Percentiles rank a stretch among this genome's conserved stretches.
Conservation (phyloP, 2,888 invertebrate species). For the Nasonia oneida region DNA sequence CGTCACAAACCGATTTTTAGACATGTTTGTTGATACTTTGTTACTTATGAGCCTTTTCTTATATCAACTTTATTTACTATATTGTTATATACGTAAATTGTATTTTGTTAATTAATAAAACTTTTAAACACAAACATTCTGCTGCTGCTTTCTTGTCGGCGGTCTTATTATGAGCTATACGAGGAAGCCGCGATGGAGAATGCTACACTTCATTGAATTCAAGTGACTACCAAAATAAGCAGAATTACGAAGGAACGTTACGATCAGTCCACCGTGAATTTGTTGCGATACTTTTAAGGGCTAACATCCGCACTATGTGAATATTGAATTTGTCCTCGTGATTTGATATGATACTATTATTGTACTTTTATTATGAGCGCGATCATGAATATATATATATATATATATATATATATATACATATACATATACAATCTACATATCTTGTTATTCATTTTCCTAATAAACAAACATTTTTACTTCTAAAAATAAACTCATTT, state of each 20-base stretch:
- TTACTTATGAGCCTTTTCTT: conserved; percentile 31
- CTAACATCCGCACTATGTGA: conserved; percentile 70
- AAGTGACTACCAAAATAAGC: conserved; percentile 37
- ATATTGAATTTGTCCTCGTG: conserved; percentile 77
- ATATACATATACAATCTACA: conserved; percentile 64
- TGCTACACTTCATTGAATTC: conserved; percentile 1
- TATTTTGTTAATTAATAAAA: conserved; percentile 15
- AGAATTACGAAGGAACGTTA: conserved; percentile 33
- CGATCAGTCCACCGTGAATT: conserved; percentile 59
- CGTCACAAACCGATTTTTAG: conserved; percentile 23
- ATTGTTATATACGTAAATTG: conserved; percentile 31
- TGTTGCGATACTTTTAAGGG: conserved; percentile 67
- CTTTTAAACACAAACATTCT: neutral
- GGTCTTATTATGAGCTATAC: conserved; percentile 1
- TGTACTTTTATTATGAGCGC: conserved; percentile 76
- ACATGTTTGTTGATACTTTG: conserved; percentile 31
- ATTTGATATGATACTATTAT: conserved; percentile 77
- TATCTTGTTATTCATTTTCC: conserved; percentile 39
- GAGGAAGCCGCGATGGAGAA: conserved; percentile 28
- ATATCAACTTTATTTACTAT: conserved; percentile 20
- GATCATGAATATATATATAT: conserved; percentile 74
- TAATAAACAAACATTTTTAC: conserved; percentile 24
- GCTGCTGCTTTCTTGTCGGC: conserved; percentile 6
- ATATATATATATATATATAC: conserved; percentile 77
- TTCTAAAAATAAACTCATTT: conserved; percentile 18